A percentile compares a stretch with the other conserved stretches of the same genome.
Conservation (phyloP, 2,888 invertebrate genomes). For the Steinernema carpocapsae region DNA sequence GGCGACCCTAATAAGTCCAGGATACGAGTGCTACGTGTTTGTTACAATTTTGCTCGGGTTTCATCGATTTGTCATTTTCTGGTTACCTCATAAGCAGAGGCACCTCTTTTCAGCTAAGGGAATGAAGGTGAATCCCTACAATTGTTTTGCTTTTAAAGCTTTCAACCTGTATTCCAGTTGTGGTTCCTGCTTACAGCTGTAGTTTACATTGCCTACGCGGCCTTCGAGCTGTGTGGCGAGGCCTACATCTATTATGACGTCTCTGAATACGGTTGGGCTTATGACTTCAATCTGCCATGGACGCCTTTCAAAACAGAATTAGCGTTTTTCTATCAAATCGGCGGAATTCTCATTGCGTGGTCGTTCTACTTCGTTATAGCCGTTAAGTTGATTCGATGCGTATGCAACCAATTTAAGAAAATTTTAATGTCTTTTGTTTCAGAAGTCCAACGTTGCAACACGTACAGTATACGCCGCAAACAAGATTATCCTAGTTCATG, state of each 20-base stretch:
- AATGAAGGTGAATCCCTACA: neutral
- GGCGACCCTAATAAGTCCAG: neutral
- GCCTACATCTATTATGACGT: neutral
- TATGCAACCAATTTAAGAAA: no score
- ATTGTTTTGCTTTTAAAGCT: neutral
- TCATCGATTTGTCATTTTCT: conserved; percentile 9
- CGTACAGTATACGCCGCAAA: no score
- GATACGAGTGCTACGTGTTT: neutral
- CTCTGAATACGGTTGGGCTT: neutral
- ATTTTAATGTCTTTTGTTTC: no score
- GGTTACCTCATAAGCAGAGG: neutral
- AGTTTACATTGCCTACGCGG: neutral
- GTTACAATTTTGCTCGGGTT: conserved; percentile 4
- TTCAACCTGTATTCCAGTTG: neutral
- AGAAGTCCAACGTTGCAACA: no score
- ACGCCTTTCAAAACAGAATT: neutral
- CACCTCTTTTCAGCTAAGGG: neutral
- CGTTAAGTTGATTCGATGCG: neutral
- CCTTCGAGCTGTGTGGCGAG: neutral
- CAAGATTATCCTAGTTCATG: neutral
- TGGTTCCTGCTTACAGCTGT: neutral
- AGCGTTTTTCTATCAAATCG: neutral
- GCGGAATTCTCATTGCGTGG: neutral
- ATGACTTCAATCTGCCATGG: neutral
- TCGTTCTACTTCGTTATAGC: neutral